Evolutionary conservation across 1,140 invertebrate genomes (phyloP).

Genomic region (Spodoptera litura): DNA sequence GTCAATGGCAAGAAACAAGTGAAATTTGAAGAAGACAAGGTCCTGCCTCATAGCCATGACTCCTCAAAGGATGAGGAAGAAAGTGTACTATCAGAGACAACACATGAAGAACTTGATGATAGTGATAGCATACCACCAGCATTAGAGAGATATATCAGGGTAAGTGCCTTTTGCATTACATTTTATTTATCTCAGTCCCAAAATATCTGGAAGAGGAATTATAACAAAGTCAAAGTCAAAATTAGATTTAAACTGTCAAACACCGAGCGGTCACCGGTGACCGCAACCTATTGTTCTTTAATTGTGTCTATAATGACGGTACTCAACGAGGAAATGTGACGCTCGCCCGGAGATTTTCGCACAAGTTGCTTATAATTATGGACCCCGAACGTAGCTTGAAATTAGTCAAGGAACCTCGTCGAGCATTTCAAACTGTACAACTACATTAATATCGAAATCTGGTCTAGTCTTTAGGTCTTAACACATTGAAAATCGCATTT

Average conservation of each 20-base stretch:
- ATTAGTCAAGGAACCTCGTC: too few species aligned
- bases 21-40: constrained; percentile 50
- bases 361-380: neutral
- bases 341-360: neutral
- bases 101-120: constrained; percentile 52
- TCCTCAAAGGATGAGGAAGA: constrained; percentile 49
- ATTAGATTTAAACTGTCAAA: too few species aligned
- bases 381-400: too few species aligned
- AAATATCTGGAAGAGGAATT: neutral
- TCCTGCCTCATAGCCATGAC: constrained; percentile 59
- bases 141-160: constrained; percentile 79
- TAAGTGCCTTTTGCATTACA: constrained; percentile 54
- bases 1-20: constrained; percentile 50
- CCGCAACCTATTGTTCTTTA: too few species aligned
- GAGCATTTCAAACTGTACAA: too few species aligned
- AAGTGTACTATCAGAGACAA: constrained; percentile 2
- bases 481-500: too few species aligned
- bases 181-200: neutral
- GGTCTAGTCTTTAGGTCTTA: too few species aligned
- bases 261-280: too few species aligned
- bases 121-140: constrained; percentile 68
- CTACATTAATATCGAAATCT: too few species aligned
- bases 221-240: too few species aligned
- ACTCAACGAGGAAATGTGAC: too few species aligned
- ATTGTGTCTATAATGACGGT: too few species aligned